Conservation (phyloP, 2,888 invertebrate species). For the Athalia cordata region DNA sequence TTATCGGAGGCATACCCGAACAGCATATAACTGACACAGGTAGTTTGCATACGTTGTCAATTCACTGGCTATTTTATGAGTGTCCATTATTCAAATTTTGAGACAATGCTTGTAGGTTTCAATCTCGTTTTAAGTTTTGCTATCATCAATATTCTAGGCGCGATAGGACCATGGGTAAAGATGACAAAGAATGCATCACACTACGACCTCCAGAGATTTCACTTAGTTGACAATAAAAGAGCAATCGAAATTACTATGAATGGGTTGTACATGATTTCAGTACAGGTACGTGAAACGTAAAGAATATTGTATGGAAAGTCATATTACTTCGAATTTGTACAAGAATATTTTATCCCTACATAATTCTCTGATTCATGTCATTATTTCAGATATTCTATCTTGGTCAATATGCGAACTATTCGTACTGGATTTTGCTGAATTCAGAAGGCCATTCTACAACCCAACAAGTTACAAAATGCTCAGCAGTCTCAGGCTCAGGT, state of each 20-base stretch:
- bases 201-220: conserved; percentile 66
- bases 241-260: conserved; percentile 67
- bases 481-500: conserved; percentile 61
- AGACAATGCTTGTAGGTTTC: neutral
- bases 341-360: too few relatives aligned
- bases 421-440: conserved; percentile 66
- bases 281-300: conserved; percentile 61
- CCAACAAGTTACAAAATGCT: conserved; percentile 64
- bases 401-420: conserved; percentile 63
- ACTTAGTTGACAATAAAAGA: conserved; percentile 67
- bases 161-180: conserved; percentile 68
- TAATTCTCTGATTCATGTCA: neutral
- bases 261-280: conserved; percentile 69
- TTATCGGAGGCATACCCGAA: conserved; percentile 66
- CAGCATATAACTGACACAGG: conserved; percentile 66
- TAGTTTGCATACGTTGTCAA: conserved; percentile 57
- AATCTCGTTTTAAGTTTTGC: neutral
- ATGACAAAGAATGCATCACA: conserved; percentile 62
- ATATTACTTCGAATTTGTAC: too few relatives aligned
- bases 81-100: neutral
- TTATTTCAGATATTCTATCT: conserved; percentile 64
- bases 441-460: conserved; percentile 63
- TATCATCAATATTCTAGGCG: conserved; percentile 11
- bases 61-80: neutral
- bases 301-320: neutral